Conservation (phyloP, 2,888 invertebrate species). For the Apamea anceps region DNA sequence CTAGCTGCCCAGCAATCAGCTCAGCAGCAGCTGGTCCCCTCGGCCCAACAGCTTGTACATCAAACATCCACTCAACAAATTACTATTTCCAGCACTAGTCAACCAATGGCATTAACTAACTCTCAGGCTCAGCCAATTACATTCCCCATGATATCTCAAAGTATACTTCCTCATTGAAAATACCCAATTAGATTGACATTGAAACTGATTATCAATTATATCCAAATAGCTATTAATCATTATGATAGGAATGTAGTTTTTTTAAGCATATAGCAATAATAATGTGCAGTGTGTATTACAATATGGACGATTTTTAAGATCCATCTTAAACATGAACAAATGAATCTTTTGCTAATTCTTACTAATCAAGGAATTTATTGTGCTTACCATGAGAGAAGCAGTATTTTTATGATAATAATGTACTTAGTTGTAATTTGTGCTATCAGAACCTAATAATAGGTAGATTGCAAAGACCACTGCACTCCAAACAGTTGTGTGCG, state of each 20-base stretch:
- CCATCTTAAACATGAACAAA: neutral
- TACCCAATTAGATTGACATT: constrained; percentile 5
- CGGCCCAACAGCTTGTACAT: constrained; percentile 85
- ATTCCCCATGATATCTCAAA: constrained; percentile 88
- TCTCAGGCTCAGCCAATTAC: constrained; percentile 87
- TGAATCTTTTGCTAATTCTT: constrained; percentile 2
- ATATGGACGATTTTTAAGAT: constrained; percentile 3
- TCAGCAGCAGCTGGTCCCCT: constrained; percentile 84
- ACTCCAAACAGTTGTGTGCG: neutral
- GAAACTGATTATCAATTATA: constrained; percentile 24
- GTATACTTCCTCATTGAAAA: constrained; percentile 84
- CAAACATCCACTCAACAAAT: constrained; percentile 88
- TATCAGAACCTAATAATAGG: constrained; percentile 1
- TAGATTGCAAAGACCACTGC: constrained; percentile 9
- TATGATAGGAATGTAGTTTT: constrained; percentile 36
- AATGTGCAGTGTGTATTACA: constrained; percentile 15
- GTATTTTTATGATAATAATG: constrained; percentile 52
- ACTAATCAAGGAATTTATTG: constrained; percentile 16
- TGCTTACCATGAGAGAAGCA: constrained; percentile 24
- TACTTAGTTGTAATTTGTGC: constrained; percentile 15
- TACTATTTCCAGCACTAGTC: constrained; percentile 87
- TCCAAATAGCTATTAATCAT: constrained; percentile 12
- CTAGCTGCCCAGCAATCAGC: constrained; percentile 84
- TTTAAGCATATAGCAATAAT: constrained; percentile 31
- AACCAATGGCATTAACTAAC: constrained; percentile 86